Conservation (phyloP, 1,140 invertebrate species). For the Fopius arisanus region DNA sequence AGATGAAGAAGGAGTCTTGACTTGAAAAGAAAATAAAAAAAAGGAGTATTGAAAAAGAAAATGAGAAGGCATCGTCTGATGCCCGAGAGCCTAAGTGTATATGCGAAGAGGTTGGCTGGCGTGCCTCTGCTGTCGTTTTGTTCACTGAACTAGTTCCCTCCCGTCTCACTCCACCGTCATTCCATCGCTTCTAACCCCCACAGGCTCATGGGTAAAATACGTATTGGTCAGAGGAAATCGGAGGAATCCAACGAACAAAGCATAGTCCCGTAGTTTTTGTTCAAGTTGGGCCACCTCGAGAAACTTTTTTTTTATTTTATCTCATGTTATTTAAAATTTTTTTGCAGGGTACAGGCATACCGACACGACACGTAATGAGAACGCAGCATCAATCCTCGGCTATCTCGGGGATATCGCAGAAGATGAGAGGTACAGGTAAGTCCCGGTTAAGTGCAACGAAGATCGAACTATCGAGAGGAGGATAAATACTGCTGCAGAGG, state of each 20-base stretch:
- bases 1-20: conserved; percentile 9
- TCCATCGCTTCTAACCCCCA: not conserved
- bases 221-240: not conserved
- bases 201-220: not conserved
- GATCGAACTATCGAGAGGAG: not conserved
- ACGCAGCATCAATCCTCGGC: conserved; percentile 51
- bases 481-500: not conserved
- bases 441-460: not conserved
- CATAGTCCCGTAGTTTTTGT: not conserved
- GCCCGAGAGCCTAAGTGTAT: conserved; percentile 8
- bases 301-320: not conserved
- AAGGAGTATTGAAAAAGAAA: conserved; percentile 10
- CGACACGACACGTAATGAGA: conserved; percentile 64
- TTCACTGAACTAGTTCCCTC: conserved; percentile 56
- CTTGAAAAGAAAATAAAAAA: not conserved
- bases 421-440: not conserved
- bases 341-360: conserved; percentile 44
- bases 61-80: conserved; percentile 3
- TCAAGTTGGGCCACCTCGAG: not conserved
- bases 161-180: conserved; percentile 36
- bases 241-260: conserved; percentile 27
- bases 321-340: not conserved
- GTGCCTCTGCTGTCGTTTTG: conserved; percentile 51
- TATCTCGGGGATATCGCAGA: not conserved
- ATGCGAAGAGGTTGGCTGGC: conserved; percentile 32